Percentiles rank a stretch among this genome's conserved stretches.
Evolutionary conservation across 2,797 vertebrate species (phyloP).

Genomic region (Semaprochilodus insignis): DNA sequence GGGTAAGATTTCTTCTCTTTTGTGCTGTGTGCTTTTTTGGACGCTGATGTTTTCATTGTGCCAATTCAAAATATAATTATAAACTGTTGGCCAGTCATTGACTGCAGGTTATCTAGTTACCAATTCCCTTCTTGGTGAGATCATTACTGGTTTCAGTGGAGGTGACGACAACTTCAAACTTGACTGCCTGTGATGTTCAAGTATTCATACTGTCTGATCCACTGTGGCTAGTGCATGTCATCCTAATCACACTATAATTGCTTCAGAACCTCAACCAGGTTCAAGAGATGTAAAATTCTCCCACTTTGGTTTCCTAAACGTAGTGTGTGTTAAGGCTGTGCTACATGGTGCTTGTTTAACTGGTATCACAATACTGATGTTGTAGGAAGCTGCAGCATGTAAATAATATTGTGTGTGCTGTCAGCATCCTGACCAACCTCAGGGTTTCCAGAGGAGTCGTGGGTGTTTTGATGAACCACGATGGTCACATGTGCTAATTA

Average conservation of each 20-base stretch:
- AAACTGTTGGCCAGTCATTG: not conserved
- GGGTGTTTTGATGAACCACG: not conserved
- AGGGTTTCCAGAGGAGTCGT: not conserved
- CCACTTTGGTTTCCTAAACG: not conserved
- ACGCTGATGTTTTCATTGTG: not conserved
- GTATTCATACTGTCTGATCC: conserved; percentile 62
- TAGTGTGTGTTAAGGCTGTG: not conserved
- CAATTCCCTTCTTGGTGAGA: not conserved
- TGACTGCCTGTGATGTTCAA: conserved; percentile 48
- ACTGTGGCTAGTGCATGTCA: not conserved
- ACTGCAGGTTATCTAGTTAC: too few relatives aligned
- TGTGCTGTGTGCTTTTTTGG: not conserved
- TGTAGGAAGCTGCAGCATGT: not conserved
- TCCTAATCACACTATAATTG: not conserved
- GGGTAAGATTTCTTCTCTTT: not conserved
- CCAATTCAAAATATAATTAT: not conserved
- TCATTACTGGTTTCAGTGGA: conserved; percentile 14
- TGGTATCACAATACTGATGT: not conserved
- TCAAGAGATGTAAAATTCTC: not conserved
- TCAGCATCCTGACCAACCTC: not conserved
- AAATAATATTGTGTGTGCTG: not conserved
- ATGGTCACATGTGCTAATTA: not conserved
- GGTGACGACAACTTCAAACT: conserved; percentile 43
- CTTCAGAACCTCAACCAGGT: not conserved
- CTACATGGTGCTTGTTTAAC: not conserved